Evolutionary conservation across 2,888 invertebrate genomes (phyloP), one percentile per base, ranked within the genome.

Genomic region (Corythucha ciliata): DNA sequence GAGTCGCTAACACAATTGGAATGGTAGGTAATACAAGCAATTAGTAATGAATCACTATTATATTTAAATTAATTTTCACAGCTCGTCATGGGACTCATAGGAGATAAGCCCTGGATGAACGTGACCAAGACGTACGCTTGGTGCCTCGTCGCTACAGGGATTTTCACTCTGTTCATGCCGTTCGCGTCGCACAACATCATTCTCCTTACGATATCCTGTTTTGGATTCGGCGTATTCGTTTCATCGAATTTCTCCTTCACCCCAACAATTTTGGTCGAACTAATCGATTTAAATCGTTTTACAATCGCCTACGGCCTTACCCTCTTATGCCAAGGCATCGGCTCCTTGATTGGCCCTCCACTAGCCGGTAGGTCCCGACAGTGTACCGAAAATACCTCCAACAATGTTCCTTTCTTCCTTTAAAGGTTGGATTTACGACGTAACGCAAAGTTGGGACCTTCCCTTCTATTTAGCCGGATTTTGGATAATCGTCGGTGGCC

Each of bases 171-270:
- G 2, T 69, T 76, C 1, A 78, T 83, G 67, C 79, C 80, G 0
- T 71, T 74, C 34, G 68, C 68, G 55, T 65, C 67, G 5, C 51
- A 63, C 32, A 68, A 67, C 58, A 72, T 69, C 58, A 59, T 63
- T 29, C 54, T 68, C 25, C 61, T 74, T 39, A 62, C 68, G 12
- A 52, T 65, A 2, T 63, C 64, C 12, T 68, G 71, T 36, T 78
- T 79, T 0, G 70, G 81, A 1, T 94, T 91, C 69, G 94, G 94
- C 10, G 74, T 93, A 58, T 84, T 88, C 59, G 90, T 93, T 66
- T 89, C 90, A 42, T 92, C 90, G 59, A 89, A 84, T 54, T 93
- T 90, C 68, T 84, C 90, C 1, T 83, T 93, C 60, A 91, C 91
- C 0, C 89, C 91, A 0, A 85, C 89, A 63, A 80, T 96, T 61